Evolutionary conservation across 2,888 invertebrate species (phyloP).

Genomic region (Ditula angustiorana): DNA sequence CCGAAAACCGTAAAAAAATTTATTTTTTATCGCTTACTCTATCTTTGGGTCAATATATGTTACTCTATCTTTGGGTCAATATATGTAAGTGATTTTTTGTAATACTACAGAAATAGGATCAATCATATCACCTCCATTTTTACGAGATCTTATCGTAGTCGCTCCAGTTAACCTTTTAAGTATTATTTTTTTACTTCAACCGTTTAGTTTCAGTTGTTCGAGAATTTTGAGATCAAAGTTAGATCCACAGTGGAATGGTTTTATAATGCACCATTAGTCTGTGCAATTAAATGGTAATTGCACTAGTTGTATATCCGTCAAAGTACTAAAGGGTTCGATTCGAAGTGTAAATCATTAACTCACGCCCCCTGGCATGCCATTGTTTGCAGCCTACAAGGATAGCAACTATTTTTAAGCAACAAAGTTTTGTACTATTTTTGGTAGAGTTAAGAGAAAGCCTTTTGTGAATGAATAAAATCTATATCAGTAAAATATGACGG

Average conservation of each 20-base stretch:
- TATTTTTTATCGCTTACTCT: too few species aligned
- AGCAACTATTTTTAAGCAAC: background rate
- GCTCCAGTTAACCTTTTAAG: background rate
- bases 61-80: background rate
- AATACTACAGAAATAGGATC: background rate
- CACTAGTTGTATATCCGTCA: conserved; percentile 47
- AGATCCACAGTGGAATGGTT: conserved; percentile 53
- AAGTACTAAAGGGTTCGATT: conserved; percentile 47
- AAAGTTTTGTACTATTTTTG: background rate
- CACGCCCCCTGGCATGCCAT: conserved; percentile 45
- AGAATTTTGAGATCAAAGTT: conserved; percentile 40
- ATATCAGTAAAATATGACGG: background rate
- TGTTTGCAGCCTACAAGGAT: conserved; percentile 36
- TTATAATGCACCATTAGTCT: conserved; percentile 53
- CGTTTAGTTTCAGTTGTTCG: background rate
- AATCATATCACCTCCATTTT: background rate
- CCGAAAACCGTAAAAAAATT: too few species aligned
- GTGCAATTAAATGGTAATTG: conserved; percentile 53
- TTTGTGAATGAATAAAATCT: background rate
- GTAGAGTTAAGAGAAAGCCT: background rate
- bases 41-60: too few species aligned
- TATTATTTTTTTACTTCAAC: background rate
- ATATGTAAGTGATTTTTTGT: background rate
- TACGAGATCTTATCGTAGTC: background rate
- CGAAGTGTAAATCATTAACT: conserved; percentile 47